Evolutionary conservation across 2,888 invertebrate species (phyloP), one percentile per base, ranked within the genome.

Genomic region (Rhamphomyia laevipes): DNA sequence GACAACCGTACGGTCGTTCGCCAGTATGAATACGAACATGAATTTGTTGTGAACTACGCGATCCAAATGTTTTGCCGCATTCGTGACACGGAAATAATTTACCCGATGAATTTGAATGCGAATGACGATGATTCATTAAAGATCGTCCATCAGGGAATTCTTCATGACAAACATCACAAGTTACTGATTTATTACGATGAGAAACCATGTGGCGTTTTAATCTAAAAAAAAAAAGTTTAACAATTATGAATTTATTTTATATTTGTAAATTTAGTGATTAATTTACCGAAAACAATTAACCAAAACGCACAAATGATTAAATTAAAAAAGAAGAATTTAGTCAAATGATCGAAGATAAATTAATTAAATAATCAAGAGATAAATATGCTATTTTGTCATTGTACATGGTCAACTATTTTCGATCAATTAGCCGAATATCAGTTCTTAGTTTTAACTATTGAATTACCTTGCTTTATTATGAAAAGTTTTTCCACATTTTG

Each of bases 61-160:
- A 88, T 0, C 88, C 88, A 62, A 89, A 89, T 15, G 87, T 86
- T 64, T 89, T 89, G 56, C 88, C 87, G 61, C 89, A 89, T 59
- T 87, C 87, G 56, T 79, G 74, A 61, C 88, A 89, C 0, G 87
- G 87, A 62, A 88, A 89, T 49, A 86, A 80, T 52, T 84, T 73
- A 1, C 76, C 75, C 27, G 68, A 63, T 0, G 67, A 63, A 42
- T 69, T 67, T 53, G 67, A 67, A 55, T 79, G 79, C 49, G 81
- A 81, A 61, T 83, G 82, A 43, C 82, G 72, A 62, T 84, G 84
- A 60, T 81, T 82, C 61, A 82, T 80, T 1, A 84, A 68, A 0
- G 80, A 77, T 23, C 82, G 71, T 1, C 82, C 82, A 56, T 84
- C 83, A 1, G 82, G 80, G 57, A 83, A 83, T 58, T 81, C 79